A percentile compares a stretch with the other conserved stretches of the same genome.
phyloP scores from a whole-genome alignment of 2,797 vertebrate species.

The Amphiprion clarkii region DNA sequence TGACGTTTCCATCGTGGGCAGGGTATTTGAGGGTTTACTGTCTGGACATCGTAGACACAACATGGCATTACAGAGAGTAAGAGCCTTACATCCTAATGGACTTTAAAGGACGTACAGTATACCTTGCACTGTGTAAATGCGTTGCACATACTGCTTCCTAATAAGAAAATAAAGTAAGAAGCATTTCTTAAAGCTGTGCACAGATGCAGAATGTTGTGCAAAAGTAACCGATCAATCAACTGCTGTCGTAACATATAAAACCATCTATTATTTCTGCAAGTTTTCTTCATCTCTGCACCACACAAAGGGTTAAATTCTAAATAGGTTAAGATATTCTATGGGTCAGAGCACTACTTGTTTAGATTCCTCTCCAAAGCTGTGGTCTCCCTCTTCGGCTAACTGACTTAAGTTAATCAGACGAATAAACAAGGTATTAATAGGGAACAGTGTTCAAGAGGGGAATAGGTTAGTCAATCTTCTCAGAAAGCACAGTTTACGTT shows the following conservation, averaged over 20 bases:
- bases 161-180: not conserved
- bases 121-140: not conserved
- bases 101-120: slow-evolving; percentile 71
- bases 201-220: not conserved
- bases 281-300: not conserved
- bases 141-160: not conserved
- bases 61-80: slow-evolving; percentile 75
- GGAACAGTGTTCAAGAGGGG: slow-evolving; percentile 55
- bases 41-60: slow-evolving; percentile 62
- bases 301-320: slow-evolving; percentile 28
- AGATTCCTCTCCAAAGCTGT: slow-evolving; percentile 29
- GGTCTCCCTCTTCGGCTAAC: slow-evolving; percentile 48
- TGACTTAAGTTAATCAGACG: slow-evolving; percentile 76
- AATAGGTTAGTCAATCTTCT: slow-evolving; percentile 63
- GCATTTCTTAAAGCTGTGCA: not conserved
- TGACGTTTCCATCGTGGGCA: slow-evolving; percentile 52
- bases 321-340: slow-evolving; percentile 50
- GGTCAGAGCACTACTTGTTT: slow-evolving; percentile 29
- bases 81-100: slow-evolving; percentile 79
- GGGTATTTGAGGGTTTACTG: slow-evolving; percentile 70
- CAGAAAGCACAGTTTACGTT: slow-evolving; percentile 73
- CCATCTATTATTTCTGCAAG: not conserved
- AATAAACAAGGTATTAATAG: slow-evolving; percentile 77
- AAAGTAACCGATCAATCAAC: not conserved
- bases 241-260: not conserved